phyloP scores from a whole-genome alignment of 2,888 invertebrate genomes.

The Limnephilus auricula region DNA sequence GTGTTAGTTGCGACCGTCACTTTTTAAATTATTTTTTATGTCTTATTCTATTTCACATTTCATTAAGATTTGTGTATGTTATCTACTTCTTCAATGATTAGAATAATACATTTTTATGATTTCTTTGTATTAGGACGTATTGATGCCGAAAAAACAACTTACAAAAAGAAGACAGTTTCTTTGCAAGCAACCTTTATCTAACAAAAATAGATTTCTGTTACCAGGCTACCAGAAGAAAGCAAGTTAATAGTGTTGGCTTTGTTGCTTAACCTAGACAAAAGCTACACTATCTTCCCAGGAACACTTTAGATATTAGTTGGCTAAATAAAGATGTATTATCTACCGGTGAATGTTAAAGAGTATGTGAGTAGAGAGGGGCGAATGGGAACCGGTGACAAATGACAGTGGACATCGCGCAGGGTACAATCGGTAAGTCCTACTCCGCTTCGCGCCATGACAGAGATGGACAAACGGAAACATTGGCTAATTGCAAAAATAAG shows the following conservation, averaged over 20 bases:
- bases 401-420: slow-evolving; percentile 27
- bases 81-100: too few species aligned
- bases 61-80: too few species aligned
- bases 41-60: too few species aligned
- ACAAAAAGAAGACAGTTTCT: not conserved
- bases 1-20: too few species aligned
- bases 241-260: not conserved
- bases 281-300: not conserved
- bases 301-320: slow-evolving; percentile 32
- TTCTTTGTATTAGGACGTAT: too few species aligned
- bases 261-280: not conserved
- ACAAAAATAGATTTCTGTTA: not conserved
- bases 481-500: not conserved
- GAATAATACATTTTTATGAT: too few species aligned
- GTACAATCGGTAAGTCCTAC: not conserved
- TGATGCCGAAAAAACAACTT: not conserved
- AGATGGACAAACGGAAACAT: not conserved
- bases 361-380: not conserved
- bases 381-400: slow-evolving; percentile 19
- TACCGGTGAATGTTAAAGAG: slow-evolving; percentile 7
- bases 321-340: slow-evolving; percentile 43
- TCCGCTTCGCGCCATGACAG: not conserved
- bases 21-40: too few species aligned
- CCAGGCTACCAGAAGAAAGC: not conserved
- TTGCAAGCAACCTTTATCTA: not conserved